A percentile compares a stretch with the other conserved stretches of the same genome.
Evolutionary conservation across 2,113 vertebrate species (phyloP).

Genomic region (Pleuronectes platessa): DNA sequence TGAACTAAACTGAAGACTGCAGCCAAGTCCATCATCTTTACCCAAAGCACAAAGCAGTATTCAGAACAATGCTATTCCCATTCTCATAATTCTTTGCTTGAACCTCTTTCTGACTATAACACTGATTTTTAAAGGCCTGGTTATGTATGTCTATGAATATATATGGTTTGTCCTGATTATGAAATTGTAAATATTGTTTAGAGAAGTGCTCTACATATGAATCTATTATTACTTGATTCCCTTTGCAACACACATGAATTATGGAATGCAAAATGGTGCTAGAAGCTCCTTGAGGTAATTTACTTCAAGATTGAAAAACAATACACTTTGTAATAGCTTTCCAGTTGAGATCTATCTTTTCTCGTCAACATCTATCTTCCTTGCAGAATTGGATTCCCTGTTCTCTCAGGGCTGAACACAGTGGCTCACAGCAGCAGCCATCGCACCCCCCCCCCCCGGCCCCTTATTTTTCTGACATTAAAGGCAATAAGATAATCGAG

Average conservation of each 20-base stretch:
- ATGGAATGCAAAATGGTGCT: slow-evolving; percentile 55
- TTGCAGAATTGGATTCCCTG: slow-evolving; percentile 57
- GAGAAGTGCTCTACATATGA: slow-evolving; percentile 13
- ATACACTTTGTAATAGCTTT: slow-evolving; percentile 65
- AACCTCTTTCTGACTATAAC: background rate
- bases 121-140: background rate
- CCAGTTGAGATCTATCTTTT: slow-evolving; percentile 58
- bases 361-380: slow-evolving; percentile 47
- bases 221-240: slow-evolving; percentile 47
- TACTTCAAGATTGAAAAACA: slow-evolving; percentile 61
- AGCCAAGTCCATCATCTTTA: slow-evolving; percentile 12
- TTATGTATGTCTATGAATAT: slow-evolving; percentile 14
- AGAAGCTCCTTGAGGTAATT: slow-evolving; percentile 58
- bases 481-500: slow-evolving; percentile 53
- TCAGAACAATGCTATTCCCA: background rate
- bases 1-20: slow-evolving; percentile 1
- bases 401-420: slow-evolving; percentile 22
- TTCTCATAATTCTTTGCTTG: background rate
- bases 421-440: slow-evolving; percentile 34
- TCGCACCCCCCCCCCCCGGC: slow-evolving; percentile 25
- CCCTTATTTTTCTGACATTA: slow-evolving; percentile 57
- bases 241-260: slow-evolving; percentile 45
- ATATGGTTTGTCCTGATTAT: slow-evolving; percentile 37
- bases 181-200: slow-evolving; percentile 9
- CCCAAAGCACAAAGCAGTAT: slow-evolving; percentile 26